Evolutionary conservation across 1,140 invertebrate species (phyloP).

Genomic region (Octopus bimaculoides): DNA sequence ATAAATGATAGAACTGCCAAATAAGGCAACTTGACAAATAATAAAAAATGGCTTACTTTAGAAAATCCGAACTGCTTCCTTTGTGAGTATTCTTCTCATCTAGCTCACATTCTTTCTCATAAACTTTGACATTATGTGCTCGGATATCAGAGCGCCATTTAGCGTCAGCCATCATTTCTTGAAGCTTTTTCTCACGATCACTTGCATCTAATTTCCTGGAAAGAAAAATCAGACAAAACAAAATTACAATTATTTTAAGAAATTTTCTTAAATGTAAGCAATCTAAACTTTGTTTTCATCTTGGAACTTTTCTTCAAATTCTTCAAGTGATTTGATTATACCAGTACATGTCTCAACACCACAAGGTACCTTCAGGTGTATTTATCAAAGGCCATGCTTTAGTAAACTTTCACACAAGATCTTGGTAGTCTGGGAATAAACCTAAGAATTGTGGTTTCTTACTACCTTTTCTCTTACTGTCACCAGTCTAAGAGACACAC

Average conservation of each 20-base stretch:
- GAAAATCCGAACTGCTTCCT: conserved; percentile 60
- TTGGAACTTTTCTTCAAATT: no score
- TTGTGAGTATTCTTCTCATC: conserved; percentile 58
- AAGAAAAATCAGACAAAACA: neutral
- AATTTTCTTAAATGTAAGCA: neutral
- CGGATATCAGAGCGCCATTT: conserved; percentile 68
- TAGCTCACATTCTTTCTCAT: conserved; percentile 65
- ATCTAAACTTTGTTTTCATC: no score
- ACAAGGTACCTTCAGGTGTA: no score
- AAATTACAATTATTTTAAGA: neutral
- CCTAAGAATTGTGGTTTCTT: no score
- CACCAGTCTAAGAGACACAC: no score
- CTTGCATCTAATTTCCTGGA: conserved; percentile 30
- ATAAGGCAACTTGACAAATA: neutral
- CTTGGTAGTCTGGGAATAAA: no score
- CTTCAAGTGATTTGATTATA: no score
- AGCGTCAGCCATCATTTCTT: conserved; percentile 82
- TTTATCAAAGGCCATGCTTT: no score
- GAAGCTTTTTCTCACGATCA: conserved; percentile 70
- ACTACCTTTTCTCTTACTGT: no score
- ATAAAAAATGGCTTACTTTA: conserved; percentile 56
- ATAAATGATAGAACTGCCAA: no score
- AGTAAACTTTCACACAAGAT: no score
- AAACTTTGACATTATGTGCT: conserved; percentile 65
- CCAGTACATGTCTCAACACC: no score